Base-by-base conservation (phyloP, 2,113 vertebrate genomes). In the Cacatua alba region DNA sequence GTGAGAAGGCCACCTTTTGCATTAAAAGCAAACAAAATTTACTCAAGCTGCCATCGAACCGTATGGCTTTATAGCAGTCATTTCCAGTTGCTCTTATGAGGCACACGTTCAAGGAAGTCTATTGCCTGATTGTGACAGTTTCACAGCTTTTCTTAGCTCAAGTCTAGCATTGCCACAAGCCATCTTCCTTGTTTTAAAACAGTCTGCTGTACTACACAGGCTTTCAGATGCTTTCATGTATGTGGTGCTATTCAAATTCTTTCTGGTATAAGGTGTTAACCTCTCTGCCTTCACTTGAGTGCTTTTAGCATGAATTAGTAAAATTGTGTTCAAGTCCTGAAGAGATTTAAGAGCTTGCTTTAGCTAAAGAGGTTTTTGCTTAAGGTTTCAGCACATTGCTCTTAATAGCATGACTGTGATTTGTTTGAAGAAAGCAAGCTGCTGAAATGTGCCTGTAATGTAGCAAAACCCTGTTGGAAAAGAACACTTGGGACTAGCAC, bases 101-200 rank as follows among this genome's bases (percentile, higher is more conserved):
- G 48, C 76, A 64, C 5, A 1, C 0, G 0, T 41, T 68, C 62
- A 33, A 37, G 44, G 52, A 69, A 72, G 35, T 65, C 87, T 71
- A 20, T 18, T 70, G 51, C 75, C 65, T 91, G 80, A 43, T 64
- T 80, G 67, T 35, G 59, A 72, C 57, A 83, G 43, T 28, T 91
- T 80, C 87, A 88, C 80, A 94, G 77, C 72, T 96, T 91, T 86
- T 20, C 71, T 91, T 77, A 80, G 63, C 69, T 80, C 85, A 51
- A 69, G 77, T 10, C 81, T 64, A 69, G 78, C 83, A 76, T 41
- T 72, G 71, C 63, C 71, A 92, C 43, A 18, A 88, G 63, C 57
- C 43, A 55, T 80, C 67, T 91, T 44, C 51, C 51, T 75, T 67
- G 25, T 68, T 80, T 86, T 64, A 41, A 59, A 92, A 11, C 49